A percentile compares a stretch with the other conserved stretches of the same genome.
Evolutionary conservation across 1,140 invertebrate species (phyloP).

Genomic region (Paraescarpia echinospica): DNA sequence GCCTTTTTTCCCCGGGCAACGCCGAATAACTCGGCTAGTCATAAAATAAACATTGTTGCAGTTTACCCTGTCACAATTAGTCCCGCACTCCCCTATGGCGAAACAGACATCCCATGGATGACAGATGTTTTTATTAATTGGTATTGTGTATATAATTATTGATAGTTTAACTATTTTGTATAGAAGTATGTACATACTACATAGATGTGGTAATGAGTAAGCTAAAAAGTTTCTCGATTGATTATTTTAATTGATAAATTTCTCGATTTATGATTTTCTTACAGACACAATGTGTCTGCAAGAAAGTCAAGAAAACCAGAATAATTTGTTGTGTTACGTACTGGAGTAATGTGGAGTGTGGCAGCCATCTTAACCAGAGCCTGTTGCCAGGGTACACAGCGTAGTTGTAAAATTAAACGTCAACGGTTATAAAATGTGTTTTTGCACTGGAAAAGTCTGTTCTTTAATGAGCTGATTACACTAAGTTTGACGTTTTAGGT

Average conservation of each 20-base stretch:
- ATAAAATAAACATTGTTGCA: background rate
- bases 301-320: background rate
- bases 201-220: background rate
- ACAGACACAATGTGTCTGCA: background rate
- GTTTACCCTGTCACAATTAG: background rate
- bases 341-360: background rate
- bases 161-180: slow-evolving; percentile 1
- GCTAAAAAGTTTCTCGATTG: background rate
- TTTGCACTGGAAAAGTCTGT: background rate
- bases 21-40: too few species aligned
- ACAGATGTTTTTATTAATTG: background rate
- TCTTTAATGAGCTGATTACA: too few species aligned
- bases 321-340: background rate
- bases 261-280: background rate
- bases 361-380: background rate
- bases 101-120: background rate
- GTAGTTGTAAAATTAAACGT: background rate
- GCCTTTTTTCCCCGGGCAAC: too few species aligned
- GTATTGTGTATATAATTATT: slow-evolving; percentile 2
- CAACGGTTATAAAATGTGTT: background rate
- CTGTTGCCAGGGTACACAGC: background rate
- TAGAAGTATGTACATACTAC: background rate
- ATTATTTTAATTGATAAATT: background rate
- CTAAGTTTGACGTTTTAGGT: background rate
- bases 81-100: background rate